phyloP scores from a whole-genome alignment of 2,888 invertebrate genomes.

The Luperina testacea region DNA sequence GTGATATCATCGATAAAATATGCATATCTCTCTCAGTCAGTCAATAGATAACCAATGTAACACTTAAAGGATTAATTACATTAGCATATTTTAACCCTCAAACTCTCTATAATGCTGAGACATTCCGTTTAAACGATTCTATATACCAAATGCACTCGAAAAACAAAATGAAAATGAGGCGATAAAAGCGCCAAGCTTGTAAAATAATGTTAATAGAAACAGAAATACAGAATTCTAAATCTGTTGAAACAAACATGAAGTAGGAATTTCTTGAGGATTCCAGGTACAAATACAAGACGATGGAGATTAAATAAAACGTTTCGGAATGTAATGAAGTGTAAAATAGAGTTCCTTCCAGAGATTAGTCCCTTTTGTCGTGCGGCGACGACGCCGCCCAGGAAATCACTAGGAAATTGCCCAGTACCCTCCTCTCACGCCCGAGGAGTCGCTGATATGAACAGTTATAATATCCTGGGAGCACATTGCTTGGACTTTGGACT shows the following conservation, averaged over 20 bases:
- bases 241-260: slow-evolving; percentile 57
- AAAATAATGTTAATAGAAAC: slow-evolving; percentile 56
- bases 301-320: slow-evolving; percentile 77
- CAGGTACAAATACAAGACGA: slow-evolving; percentile 66
- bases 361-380: slow-evolving; percentile 85
- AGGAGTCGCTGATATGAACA: slow-evolving; percentile 61
- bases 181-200: slow-evolving; percentile 46
- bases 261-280: slow-evolving; percentile 40
- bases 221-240: slow-evolving; percentile 55
- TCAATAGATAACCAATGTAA: slow-evolving; percentile 33
- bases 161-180: slow-evolving; percentile 55
- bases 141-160: slow-evolving; percentile 54
- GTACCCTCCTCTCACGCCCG: slow-evolving; percentile 68
- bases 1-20: slow-evolving; percentile 43
- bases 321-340: slow-evolving; percentile 82
- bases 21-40: slow-evolving; percentile 39
- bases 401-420: slow-evolving; percentile 86
- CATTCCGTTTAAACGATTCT: slow-evolving; percentile 41
- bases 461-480: slow-evolving; percentile 62
- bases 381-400: slow-evolving; percentile 74
- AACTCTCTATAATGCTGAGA: slow-evolving; percentile 24
- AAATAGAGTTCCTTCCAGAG: slow-evolving; percentile 85
- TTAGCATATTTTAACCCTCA: slow-evolving; percentile 56
- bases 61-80: slow-evolving; percentile 55
- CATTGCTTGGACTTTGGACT: slow-evolving; percentile 17